Evolutionary conservation across 2,888 invertebrate genomes (phyloP), one percentile per base, ranked within the genome.

Genomic region (Trilocha varians): DNA sequence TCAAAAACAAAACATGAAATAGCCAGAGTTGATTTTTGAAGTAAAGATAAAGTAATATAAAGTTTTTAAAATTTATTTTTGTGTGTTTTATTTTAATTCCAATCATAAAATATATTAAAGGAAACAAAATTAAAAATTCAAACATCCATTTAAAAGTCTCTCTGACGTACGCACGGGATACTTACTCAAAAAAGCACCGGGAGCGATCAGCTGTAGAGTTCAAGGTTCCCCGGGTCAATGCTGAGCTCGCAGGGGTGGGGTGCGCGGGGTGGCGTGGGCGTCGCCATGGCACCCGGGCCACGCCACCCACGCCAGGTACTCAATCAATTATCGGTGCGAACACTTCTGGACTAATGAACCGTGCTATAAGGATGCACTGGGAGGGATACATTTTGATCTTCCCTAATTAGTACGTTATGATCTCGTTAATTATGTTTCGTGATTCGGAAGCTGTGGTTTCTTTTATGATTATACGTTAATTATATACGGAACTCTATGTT

Each of bases 181-280:
- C 25, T 6, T 25, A 25, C 8, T 11, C 25, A 11, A 25, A 25
- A 25, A 18, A n/a, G 8, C 2, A 56, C 56, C 68, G 68, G 67
- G 73, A 70, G 69, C 62, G 62, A 72, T 78, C 82, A 76, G 78
- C 78, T 80, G 77, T 48, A 65, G 63, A 70, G 82, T 62, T 83
- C 84, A 84, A 84, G 84, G 84, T 74, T 57, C 67, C 49, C 77
- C 73, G 78, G 82, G 80, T 82, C 82, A 78, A 72, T 73, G 79
- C 58, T 71, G 73, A 54, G 44, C 41, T 45, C 42, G 44, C 43
- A 45, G 34, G 43, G 35, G 47, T 39, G 41, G 35, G 33, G 46
- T 43, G 45, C 38, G 45, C 39, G 49, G 56, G 49, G 48, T 42
- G 51, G 76, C 77, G 82, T 79, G 65, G 82, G 80, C 69, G 82